These are phyloP conservation scores for Callyntrura sp. DNA, from an alignment of 2,888 invertebrate species.

Conservation along the genomic window DNA sequence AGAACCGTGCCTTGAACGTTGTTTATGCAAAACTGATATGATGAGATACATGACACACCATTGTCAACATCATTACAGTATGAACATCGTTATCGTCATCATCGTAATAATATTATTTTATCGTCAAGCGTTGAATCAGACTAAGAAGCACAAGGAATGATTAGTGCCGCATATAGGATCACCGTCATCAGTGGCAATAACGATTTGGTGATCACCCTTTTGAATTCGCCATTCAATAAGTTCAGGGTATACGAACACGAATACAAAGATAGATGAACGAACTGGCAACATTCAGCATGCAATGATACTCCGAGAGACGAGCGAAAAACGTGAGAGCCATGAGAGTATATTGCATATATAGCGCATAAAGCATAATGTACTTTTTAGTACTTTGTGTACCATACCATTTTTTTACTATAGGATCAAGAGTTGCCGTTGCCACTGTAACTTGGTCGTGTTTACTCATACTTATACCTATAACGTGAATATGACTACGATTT, in stretches of 20 bases:
- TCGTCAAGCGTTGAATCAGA: slow-evolving; percentile 14
- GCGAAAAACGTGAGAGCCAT: not conserved
- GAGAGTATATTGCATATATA: not conserved
- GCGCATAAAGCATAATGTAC: no score
- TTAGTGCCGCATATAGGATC: slow-evolving; percentile 17
- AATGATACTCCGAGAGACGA: no score
- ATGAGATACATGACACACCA: slow-evolving; percentile 48
- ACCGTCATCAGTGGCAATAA: not conserved
- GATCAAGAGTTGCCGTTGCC: no score
- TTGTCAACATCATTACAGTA: slow-evolving; percentile 63
- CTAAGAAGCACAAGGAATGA: slow-evolving; percentile 28
- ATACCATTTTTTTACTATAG: not conserved
- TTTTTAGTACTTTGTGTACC: not conserved
- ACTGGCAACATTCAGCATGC: not conserved
- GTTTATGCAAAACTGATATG: not conserved
- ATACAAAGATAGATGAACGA: slow-evolving; percentile 43
- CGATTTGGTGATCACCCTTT: slow-evolving; percentile 12
- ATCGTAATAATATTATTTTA: slow-evolving; percentile 41
- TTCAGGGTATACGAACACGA: slow-evolving; percentile 3
- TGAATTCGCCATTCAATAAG: slow-evolving; percentile 54
- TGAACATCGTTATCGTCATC: slow-evolving; percentile 45
- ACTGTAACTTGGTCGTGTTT: not conserved
- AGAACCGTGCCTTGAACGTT: slow-evolving; percentile 16
- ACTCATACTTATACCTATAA: not conserved
- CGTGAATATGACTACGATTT: not conserved